Percentiles rank a stretch among this genome's conserved stretches.
Conservation (phyloP, 2,888 invertebrate species). For the Meandrusa payeni region DNA sequence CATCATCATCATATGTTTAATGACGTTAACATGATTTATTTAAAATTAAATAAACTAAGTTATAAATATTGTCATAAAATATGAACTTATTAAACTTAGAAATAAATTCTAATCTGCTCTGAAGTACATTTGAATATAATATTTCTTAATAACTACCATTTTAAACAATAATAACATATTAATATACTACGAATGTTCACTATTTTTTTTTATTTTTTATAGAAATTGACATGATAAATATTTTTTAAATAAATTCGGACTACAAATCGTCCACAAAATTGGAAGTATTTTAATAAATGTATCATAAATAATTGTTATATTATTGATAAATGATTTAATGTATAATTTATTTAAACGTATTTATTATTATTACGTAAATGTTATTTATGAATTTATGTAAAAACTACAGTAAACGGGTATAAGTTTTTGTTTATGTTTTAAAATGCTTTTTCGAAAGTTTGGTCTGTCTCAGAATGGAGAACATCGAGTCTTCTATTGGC, state of each 20-base stretch:
- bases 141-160: conserved; percentile 8
- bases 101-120: conserved; percentile 12
- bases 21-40: neutral
- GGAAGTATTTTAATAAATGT: no score
- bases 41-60: conserved; percentile 1
- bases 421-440: conserved; percentile 23
- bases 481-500: no score
- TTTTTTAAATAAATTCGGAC: no score
- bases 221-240: conserved; percentile 29
- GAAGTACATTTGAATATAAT: conserved; percentile 22
- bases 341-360: neutral
- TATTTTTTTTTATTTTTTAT: conserved; percentile 22
- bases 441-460: conserved; percentile 29
- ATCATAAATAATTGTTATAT: conserved; percentile 21
- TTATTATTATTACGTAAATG: no score
- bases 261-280: no score
- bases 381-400: no score
- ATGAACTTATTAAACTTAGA: conserved; percentile 6
- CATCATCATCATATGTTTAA: no score
- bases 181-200: conserved; percentile 37
- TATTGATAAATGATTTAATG: neutral
- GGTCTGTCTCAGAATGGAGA: conserved; percentile 40
- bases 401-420: conserved; percentile 40
- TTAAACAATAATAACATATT: conserved; percentile 5
- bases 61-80: conserved; percentile 6